Base-by-base conservation (phyloP, 35 echinoderm and acorn worm genomes). In the Heliocidaris tuberculata region DNA sequence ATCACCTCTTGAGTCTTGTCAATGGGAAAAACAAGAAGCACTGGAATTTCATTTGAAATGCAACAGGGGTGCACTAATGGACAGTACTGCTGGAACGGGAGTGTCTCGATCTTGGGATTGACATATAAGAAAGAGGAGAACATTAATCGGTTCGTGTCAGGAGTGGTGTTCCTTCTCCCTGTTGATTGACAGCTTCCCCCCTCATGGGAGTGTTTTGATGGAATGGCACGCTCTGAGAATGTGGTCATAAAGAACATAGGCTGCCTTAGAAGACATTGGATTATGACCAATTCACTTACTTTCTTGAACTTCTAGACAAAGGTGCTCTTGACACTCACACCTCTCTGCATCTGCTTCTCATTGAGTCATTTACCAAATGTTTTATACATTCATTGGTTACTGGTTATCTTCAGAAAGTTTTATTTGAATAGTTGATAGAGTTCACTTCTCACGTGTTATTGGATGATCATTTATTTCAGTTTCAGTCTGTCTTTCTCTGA, bases 171-270 rank as follows among this genome's bases (percentile, higher is more conserved):
- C 65, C 65, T 78, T 27, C 65, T 78, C 65, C 65, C 27, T 78
- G 65, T 21, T 78, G 65, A 78, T n/a, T 78, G 65, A 78, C 65
- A n/a, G 65, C 65, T 78, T 78, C 65, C 65, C 65, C 65, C 65
- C 65, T 78, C 65, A 78, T 78, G 65, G 65, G 65, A 78, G 65
- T 78, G 65, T 78, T 78, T 78, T 78, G 65, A 78, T 78, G 65
- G 65, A 78, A 19, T 78, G 17, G 65, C 65, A 19, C 60, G 17
- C 17, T 19, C 21, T 27, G 65, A 78, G 65, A 78, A 78, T 78
- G 65, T 78, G 65, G 65, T 78, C 65, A 78, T 78, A 78, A 78
- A 78, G 21, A 19, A 78, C 65, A 78, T 78, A 78, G 65, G 5
- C 65, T 78, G 65, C 65, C 65, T 27, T 78, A 78, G 65, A 78